Evolutionary conservation across 2,888 invertebrate species (phyloP), one percentile per base, ranked within the genome.

Genomic region (Drosophila neoperkinsi): DNA sequence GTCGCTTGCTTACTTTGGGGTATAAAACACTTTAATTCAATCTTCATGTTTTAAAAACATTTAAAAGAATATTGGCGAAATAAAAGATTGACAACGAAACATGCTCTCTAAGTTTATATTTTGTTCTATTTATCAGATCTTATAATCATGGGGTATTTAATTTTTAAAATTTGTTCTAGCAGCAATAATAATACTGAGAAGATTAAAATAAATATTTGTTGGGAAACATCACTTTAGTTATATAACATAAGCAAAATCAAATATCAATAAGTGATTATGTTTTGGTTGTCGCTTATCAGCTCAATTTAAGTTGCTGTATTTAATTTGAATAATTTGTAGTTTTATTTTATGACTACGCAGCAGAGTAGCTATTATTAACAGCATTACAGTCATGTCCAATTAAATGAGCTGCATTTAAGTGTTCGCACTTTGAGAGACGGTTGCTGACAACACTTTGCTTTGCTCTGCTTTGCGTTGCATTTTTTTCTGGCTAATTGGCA

Each of bases 401-500:
- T 50, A 52, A 62, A 58, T 59, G 51, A 49, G 46, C n/a, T 55
- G 55, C 58, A 46, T 63, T 63, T 50, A 33, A 63, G 31, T 38
- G 58, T 76, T 76, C 67, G 67, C 75, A 76, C 72, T 74, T 65
- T 34, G 65, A 62, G 57, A 58, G 60, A 64, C 69, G 43, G 74
- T 62, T 30, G 56, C 30, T 55, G 55, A n/a, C 28, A 55, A 28
- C 55, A 38, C 18, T 55, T 55, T 46, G 25, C 46, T 46, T 13
- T 28, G 56, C 30, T 30, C 38, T 38, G 55, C 55, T 56, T 56
- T 30, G 30, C 38, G 4, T 56, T 56, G 55, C 55, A 38, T 53
- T 36, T 16, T 34, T 65, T 55, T 63, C 75, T 59, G 53, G 82
- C 77, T 88, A 85, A 85, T 85, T 85, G 78, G 74, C 74, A 82